These are phyloP conservation scores for Regulus satrapa DNA, from an alignment of 2,113 vertebrate species.

Conservation along the genomic window DNA sequence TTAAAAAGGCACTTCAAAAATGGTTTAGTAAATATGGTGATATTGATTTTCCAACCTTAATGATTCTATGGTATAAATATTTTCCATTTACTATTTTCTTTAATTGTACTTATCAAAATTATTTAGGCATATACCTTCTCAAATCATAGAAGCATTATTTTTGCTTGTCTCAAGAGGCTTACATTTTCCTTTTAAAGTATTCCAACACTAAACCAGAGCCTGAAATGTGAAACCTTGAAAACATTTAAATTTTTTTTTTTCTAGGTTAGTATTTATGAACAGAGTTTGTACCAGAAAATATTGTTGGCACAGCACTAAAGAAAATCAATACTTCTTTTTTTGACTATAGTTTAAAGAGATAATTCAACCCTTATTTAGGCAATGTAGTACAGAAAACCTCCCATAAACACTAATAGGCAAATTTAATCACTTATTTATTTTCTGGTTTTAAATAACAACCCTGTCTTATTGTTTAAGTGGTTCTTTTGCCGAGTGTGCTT, in stretches of 20 bases:
- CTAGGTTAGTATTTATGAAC: not conserved
- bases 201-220: not conserved
- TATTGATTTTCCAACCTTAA: not conserved
- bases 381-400: not conserved
- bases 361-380: not conserved
- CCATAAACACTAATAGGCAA: not conserved
- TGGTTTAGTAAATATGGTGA: not conserved
- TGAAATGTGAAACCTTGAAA: not conserved
- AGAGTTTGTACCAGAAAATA: not conserved
- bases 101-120: not conserved
- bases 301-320: not conserved
- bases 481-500: not conserved
- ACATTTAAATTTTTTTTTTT: not conserved
- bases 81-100: not conserved
- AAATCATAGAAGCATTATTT: not conserved
- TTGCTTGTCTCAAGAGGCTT: not conserved
- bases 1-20: accelerated
- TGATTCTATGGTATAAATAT: not conserved
- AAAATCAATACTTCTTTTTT: not conserved
- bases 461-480: not conserved
- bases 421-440: not conserved
- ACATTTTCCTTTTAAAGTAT: not conserved
- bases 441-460: not conserved
- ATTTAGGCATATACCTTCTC: not conserved
- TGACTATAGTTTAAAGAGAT: not conserved